A percentile compares a stretch with the other conserved stretches of the same genome.
These are phyloP conservation scores for Todiramphus chloris DNA, from an alignment of 2,113 vertebrate genomes.

Conservation along the genomic window DNA sequence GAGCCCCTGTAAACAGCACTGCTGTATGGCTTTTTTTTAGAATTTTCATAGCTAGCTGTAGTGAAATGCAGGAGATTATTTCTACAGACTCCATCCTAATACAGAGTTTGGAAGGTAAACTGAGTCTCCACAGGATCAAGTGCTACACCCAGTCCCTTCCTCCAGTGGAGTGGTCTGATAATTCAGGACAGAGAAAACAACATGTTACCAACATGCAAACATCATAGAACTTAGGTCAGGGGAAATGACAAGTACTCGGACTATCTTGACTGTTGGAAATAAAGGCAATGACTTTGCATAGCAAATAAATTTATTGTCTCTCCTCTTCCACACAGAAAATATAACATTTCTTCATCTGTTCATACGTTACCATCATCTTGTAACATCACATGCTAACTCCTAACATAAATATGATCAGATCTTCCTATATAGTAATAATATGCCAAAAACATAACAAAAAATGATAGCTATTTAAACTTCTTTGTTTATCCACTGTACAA, in stretches of 20 bases:
- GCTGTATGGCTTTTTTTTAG: background rate
- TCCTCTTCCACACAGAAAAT: background rate
- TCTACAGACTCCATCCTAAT: background rate
- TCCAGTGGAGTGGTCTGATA: background rate
- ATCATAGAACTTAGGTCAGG: background rate
- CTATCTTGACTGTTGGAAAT: background rate
- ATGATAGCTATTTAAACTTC: background rate
- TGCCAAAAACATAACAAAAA: background rate
- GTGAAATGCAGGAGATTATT: background rate
- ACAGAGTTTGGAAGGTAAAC: background rate
- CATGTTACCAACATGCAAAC: background rate
- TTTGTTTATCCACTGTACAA: background rate
- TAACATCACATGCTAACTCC: background rate
- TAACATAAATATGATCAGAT: background rate
- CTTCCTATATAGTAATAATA: background rate
- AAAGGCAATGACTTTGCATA: background rate
- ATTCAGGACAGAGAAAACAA: background rate
- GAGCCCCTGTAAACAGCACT: background rate
- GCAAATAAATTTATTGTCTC: background rate
- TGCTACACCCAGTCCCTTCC: background rate
- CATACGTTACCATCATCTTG: background rate
- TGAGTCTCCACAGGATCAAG: background rate
- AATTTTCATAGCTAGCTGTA: background rate
- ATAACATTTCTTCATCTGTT: background rate
- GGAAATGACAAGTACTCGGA: background rate